Evolutionary conservation across 2,113 vertebrate genomes (phyloP).

Genomic region (Glaucomys volans): DNA sequence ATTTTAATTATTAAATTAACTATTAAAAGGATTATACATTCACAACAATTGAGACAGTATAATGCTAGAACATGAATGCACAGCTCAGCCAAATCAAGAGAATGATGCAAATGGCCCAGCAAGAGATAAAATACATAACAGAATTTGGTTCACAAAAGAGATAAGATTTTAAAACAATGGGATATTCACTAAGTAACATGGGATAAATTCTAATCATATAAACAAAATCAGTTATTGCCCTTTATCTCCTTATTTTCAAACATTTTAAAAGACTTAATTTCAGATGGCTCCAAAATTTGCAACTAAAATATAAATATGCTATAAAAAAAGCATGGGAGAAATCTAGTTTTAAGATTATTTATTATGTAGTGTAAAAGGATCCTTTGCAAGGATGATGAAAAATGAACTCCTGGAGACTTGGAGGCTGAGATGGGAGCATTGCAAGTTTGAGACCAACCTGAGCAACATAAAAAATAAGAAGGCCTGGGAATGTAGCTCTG

Average conservation of each 20-base stretch:
- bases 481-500: too few species aligned
- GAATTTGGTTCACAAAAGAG: background rate
- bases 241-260: background rate
- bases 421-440: too few species aligned
- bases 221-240: background rate
- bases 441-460: too few species aligned
- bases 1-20: background rate
- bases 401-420: too few species aligned
- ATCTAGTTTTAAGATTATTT: background rate
- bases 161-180: background rate
- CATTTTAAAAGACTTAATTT: background rate
- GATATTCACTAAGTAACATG: background rate
- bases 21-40: background rate
- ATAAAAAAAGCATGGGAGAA: background rate
- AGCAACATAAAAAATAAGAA: too few species aligned
- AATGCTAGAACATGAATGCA: background rate
- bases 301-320: background rate
- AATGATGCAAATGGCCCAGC: background rate
- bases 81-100: background rate
- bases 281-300: background rate
- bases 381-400: background rate
- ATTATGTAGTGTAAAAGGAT: background rate
- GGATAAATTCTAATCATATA: background rate
- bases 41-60: background rate
- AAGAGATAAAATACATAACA: background rate